Conservation (phyloP, 2,113 vertebrate genomes). For the Sapajus apella region DNA sequence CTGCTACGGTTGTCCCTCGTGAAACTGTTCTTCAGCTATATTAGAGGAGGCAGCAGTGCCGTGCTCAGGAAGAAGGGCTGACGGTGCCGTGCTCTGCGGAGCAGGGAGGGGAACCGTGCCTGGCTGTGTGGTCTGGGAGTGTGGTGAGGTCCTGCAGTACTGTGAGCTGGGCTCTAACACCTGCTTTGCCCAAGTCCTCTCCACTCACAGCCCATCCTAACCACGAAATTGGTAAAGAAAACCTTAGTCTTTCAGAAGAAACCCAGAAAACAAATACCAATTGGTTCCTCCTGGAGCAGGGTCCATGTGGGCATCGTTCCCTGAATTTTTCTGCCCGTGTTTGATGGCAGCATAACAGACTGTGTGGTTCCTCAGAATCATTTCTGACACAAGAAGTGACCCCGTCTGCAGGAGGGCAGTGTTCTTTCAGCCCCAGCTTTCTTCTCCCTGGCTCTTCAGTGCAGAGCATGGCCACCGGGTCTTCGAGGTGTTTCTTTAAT, state of each 20-base stretch:
- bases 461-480: neutral
- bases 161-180: neutral
- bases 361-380: neutral
- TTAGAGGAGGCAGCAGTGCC: neutral
- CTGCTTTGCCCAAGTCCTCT: neutral
- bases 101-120: neutral
- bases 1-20: too few relatives aligned
- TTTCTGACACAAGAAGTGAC: neutral
- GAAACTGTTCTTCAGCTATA: accelerated
- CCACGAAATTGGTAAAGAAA: neutral
- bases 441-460: neutral
- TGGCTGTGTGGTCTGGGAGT: neutral
- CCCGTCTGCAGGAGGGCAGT: neutral
- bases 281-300: neutral
- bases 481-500: too few relatives aligned
- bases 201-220: neutral
- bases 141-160: neutral
- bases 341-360: too few relatives aligned
- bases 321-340: too few relatives aligned
- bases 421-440: neutral
- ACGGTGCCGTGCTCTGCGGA: too few relatives aligned
- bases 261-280: neutral
- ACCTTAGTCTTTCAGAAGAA: neutral
- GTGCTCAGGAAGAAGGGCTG: neutral
- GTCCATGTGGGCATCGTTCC: neutral